These are phyloP conservation scores for Melanostoma mellinum DNA, from an alignment of 2,888 invertebrate species.

Conservation along the genomic window DNA sequence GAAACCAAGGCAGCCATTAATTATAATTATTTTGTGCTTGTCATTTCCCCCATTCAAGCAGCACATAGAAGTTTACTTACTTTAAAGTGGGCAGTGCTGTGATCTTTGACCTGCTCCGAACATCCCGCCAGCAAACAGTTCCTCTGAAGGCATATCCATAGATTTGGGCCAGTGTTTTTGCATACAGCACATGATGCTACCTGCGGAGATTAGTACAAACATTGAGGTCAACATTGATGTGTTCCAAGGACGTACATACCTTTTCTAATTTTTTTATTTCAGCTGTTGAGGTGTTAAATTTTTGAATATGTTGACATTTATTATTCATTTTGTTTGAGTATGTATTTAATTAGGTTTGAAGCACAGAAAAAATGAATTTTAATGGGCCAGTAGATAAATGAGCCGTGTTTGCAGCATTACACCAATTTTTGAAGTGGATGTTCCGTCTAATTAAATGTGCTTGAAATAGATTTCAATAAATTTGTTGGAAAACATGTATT, in stretches of 20 bases:
- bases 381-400: constrained; percentile 23
- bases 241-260: constrained; percentile 73
- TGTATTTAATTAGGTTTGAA: constrained; percentile 39
- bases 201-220: constrained; percentile 78
- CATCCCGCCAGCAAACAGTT: constrained; percentile 92
- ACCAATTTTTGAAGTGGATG: constrained; percentile 2
- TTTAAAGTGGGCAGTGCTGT: constrained; percentile 91
- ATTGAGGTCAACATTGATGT: constrained; percentile 7
- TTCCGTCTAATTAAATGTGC: constrained; percentile 30
- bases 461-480: neutral
- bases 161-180: constrained; percentile 88
- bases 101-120: constrained; percentile 91
- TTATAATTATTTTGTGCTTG: neutral
- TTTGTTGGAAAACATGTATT: constrained; percentile 42
- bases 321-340: constrained; percentile 61
- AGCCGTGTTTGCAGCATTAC: constrained; percentile 54
- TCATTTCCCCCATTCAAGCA: neutral
- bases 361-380: constrained; percentile 43
- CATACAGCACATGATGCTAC: constrained; percentile 87
- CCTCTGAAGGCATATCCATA: constrained; percentile 93
- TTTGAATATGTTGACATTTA: constrained; percentile 70
- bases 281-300: constrained; percentile 53
- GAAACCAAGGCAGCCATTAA: neutral
- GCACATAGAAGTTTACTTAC: constrained; percentile 79
- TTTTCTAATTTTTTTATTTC: constrained; percentile 77